phyloP scores from a whole-genome alignment of 2,888 invertebrate genomes.

The Phanerotoma sp. region DNA sequence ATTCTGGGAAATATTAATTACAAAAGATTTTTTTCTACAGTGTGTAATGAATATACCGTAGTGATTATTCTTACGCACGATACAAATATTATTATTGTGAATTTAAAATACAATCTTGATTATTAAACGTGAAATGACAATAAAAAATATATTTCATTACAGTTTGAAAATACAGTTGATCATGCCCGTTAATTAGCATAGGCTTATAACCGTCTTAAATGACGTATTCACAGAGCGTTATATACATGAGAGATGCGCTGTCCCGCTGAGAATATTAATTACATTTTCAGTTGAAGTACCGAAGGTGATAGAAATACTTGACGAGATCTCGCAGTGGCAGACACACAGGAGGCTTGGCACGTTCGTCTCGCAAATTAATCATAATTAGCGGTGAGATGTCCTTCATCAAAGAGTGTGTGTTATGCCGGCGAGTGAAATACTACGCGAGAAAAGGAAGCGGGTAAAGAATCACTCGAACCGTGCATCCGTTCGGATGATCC shows the following conservation, averaged over 20 bases:
- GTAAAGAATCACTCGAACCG: constrained; percentile 38
- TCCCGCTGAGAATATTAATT: constrained; percentile 53
- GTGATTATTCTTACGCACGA: no score
- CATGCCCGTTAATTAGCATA: no score
- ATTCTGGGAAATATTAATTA: no score
- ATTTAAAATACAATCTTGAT: no score
- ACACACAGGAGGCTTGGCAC: constrained; percentile 36
- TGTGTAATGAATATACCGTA: no score
- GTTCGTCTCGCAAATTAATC: constrained; percentile 48
- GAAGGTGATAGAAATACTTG: background rate
- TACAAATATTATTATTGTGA: no score
- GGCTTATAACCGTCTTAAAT: no score
- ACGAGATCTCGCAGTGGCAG: constrained; percentile 7
- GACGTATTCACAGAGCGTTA: background rate
- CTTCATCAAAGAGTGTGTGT: constrained; percentile 44
- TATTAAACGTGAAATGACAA: no score
- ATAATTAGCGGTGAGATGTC: constrained; percentile 50
- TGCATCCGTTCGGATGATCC: constrained; percentile 36
- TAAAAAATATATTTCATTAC: no score
- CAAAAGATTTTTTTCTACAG: no score
- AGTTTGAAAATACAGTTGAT: no score
- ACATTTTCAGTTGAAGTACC: constrained; percentile 33
- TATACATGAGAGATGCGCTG: constrained; percentile 22
- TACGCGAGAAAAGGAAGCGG: constrained; percentile 18
- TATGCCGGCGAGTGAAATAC: constrained; percentile 20